Evolutionary conservation across 2,888 invertebrate species (phyloP).

Genomic region (Eupithecia pulchellata): DNA sequence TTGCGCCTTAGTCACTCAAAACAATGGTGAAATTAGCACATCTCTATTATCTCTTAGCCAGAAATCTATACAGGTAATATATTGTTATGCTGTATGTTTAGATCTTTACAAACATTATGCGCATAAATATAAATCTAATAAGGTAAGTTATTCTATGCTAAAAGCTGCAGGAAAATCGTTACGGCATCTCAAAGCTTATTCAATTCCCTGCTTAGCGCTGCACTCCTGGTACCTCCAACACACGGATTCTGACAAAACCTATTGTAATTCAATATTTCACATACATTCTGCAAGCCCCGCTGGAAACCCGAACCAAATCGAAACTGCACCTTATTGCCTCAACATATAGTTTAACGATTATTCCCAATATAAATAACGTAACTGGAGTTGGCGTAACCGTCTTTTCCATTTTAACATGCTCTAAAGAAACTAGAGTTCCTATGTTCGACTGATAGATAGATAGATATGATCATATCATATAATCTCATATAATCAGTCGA

Average conservation of each 20-base stretch:
- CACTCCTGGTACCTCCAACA: slow-evolving; percentile 26
- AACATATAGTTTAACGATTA: slow-evolving; percentile 18
- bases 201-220: slow-evolving; percentile 7
- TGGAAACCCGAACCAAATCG: slow-evolving; percentile 30
- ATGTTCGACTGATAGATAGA: too few species aligned
- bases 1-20: too few species aligned
- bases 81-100: too few species aligned
- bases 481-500: too few species aligned
- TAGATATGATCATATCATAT: too few species aligned
- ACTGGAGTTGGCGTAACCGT: background rate
- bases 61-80: too few species aligned
- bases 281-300: slow-evolving; percentile 32
- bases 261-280: slow-evolving; percentile 54
- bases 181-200: slow-evolving; percentile 5
- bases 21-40: too few species aligned
- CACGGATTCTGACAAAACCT: slow-evolving; percentile 45
- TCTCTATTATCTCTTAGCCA: too few species aligned
- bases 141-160: background rate
- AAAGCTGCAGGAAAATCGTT: background rate
- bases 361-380: background rate
- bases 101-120: background rate
- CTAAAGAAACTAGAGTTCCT: background rate
- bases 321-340: slow-evolving; percentile 26
- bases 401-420: background rate
- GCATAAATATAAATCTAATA: background rate